Evolutionary conservation across 1,140 invertebrate species (phyloP).

Genomic region (Drosophila kanapiae): DNA sequence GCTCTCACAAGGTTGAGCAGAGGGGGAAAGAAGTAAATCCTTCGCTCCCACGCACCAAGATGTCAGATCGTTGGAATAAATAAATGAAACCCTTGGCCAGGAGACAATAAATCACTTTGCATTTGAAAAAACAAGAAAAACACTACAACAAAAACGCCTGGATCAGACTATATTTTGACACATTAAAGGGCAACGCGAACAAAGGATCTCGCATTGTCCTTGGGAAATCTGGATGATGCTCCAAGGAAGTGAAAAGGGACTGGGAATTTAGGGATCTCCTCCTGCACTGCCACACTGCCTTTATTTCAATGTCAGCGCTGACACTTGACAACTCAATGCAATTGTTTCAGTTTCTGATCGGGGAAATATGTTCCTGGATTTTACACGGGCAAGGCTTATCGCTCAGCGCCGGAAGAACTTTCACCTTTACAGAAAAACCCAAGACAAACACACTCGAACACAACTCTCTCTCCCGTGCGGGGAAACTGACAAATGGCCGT

Average conservation of each 20-base stretch:
- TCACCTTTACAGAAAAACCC: constrained; percentile 55
- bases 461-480: not conserved
- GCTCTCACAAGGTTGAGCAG: no score
- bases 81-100: constrained; percentile 17
- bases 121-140: constrained; percentile 52
- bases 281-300: constrained; percentile 4
- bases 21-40: not conserved
- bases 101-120: constrained; percentile 78
- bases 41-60: constrained; percentile 65
- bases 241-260: constrained; percentile 25
- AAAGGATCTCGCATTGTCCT: constrained; percentile 47
- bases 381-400: constrained; percentile 69
- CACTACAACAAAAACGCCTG: constrained; percentile 26
- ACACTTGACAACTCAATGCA: constrained; percentile 82
- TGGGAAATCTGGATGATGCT: constrained; percentile 38
- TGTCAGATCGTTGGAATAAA: constrained; percentile 28
- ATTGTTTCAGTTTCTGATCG: constrained; percentile 35
- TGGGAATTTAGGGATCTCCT: not conserved
- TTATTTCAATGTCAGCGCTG: constrained; percentile 77
- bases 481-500: constrained; percentile 56
- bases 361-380: constrained; percentile 27
- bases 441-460: not conserved
- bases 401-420: constrained; percentile 76
- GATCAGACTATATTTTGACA: constrained; percentile 81
- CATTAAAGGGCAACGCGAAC: constrained; percentile 74